Base-by-base conservation (phyloP, 2,888 invertebrate species). In the Melieria omissa region DNA sequence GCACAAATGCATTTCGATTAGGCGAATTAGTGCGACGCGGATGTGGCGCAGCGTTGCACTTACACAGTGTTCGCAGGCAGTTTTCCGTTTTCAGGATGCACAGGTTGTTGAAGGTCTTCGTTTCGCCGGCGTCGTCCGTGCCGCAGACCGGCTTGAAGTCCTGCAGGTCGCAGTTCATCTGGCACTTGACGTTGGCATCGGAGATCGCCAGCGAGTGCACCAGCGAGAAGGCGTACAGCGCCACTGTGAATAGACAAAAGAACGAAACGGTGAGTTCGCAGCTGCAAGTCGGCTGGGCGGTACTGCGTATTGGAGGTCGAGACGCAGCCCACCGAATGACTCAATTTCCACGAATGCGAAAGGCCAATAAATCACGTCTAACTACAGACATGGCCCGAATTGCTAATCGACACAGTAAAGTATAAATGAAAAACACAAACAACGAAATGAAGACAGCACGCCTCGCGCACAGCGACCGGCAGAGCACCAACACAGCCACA, bases 81-180 rank as follows among this genome's bases (percentile, higher is more conserved):
- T 87, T 87, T 76, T 87, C 87, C 45, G 85, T 84, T 78, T 86
- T 86, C 79, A 87, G 81, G 64, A 86, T 82, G 77, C 87, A 87
- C 68, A 84, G 74, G 78, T 86, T 87, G 65, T 83, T 83, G 74
- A 86, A 87, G 47, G 85, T 83, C 77, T 82, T 85, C 66, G 86
- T 85, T 72, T 85, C 81, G 12, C 87, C 87, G 63, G 84, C 84
- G 74, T 86, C 86, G 73, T 87, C 85, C 68, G 86, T 86, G 41
- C 84, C 86, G 69, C 87, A 87, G 29, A 87, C 78, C 7, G 77
- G 76, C 62, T 74, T 77, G 55, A 71, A 82, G 72, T 79, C 81
- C 80, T 82, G 81, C 76, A 83, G 76, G 73, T 86, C 85, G 73
- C 85, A 85, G 66, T 83, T 84, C 77, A 85, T 82, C 72, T 80